Evolutionary conservation across 2,888 invertebrate genomes (phyloP).

Genomic region (Dysmachus trigonus): DNA sequence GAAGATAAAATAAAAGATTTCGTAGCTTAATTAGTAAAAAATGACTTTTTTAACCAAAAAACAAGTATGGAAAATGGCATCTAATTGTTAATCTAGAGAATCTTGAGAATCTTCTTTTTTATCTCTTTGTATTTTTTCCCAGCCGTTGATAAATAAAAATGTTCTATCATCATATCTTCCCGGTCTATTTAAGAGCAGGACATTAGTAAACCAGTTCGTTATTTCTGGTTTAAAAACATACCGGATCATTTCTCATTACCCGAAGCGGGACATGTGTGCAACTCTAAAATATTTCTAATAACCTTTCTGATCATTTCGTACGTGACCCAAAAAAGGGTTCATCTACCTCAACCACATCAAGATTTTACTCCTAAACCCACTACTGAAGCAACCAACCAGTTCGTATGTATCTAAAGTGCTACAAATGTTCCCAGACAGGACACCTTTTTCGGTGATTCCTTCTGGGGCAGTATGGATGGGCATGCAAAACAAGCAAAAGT

Average conservation of each 20-base stretch:
- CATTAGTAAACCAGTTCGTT: not conserved
- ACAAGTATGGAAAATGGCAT: too few relatives aligned
- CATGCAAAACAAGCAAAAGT: not conserved
- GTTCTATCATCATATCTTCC: not conserved
- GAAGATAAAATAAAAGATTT: too few relatives aligned
- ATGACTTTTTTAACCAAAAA: too few relatives aligned
- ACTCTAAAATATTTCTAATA: not conserved
- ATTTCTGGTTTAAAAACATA: not conserved
- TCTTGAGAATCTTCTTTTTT: not conserved
- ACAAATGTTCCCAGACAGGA: not conserved
- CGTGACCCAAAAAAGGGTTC: slow-evolving; percentile 1
- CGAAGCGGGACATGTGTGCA: not conserved
- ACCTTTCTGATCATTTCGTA: not conserved
- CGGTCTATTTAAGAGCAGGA: not conserved
- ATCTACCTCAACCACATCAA: not conserved
- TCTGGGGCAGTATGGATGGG: not conserved
- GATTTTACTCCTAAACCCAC: not conserved
- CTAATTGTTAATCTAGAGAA: too few relatives aligned
- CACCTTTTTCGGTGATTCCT: not conserved
- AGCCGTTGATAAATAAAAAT: not conserved
- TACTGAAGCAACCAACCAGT: not conserved
- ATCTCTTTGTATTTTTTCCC: not conserved
- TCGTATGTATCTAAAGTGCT: not conserved
- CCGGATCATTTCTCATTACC: not conserved
- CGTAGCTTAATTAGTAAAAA: too few relatives aligned